phyloP scores from a whole-genome alignment of 2,113 vertebrate species.

The Elgaria multicarinata region DNA sequence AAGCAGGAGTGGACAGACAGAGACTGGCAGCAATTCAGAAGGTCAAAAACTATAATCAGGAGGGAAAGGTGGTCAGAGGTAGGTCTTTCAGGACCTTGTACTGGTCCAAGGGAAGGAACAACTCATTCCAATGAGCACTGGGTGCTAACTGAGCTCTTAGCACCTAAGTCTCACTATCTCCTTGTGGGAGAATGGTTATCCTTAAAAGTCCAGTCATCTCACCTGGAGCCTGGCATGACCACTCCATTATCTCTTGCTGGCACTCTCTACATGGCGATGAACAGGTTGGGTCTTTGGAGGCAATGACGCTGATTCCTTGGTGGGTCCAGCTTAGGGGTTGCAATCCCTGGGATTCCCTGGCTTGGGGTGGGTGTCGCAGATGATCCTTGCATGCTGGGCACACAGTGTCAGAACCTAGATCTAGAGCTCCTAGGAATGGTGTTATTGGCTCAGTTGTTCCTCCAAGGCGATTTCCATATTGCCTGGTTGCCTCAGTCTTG shows the following conservation, averaged over 20 bases:
- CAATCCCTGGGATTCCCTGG: neutral
- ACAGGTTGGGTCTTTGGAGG: neutral
- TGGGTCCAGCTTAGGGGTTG: neutral
- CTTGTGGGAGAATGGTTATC: neutral
- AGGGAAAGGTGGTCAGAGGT: too few relatives aligned
- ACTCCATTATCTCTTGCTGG: too few relatives aligned
- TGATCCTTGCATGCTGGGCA: too few relatives aligned
- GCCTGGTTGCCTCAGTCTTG: neutral
- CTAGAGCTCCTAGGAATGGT: neutral
- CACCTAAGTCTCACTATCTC: neutral
- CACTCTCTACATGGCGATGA: neutral
- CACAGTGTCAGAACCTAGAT: neutral
- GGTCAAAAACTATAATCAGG: too few relatives aligned
- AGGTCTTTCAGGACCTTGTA: too few relatives aligned
- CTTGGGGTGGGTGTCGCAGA: too few relatives aligned
- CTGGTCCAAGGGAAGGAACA: neutral
- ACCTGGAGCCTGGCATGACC: neutral
- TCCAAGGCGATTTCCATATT: neutral
- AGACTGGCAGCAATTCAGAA: too few relatives aligned
- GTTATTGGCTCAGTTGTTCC: neutral
- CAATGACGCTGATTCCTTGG: neutral
- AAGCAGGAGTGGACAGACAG: too few relatives aligned
- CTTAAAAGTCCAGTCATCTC: neutral
- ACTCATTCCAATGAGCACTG: neutral
- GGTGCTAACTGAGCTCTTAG: neutral